Evolutionary conservation across 2,113 vertebrate genomes (phyloP), one percentile per base, ranked within the genome.

Genomic region (Rissa tridactyla): DNA sequence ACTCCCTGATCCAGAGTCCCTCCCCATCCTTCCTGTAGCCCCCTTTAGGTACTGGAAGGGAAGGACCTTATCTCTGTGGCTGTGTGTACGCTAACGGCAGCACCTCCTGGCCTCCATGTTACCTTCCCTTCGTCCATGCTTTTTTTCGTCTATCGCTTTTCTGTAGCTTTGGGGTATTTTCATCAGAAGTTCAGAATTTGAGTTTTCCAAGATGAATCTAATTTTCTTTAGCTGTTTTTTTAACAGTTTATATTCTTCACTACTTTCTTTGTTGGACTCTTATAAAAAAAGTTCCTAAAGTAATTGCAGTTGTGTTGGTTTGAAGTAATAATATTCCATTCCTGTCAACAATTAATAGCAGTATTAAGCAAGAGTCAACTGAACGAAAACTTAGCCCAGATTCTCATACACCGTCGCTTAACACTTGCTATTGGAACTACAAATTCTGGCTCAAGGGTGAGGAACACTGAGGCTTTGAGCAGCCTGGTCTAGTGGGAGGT

Each of bases 311-410:
- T 69, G 23, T 29, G 4, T 66, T 89, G 2, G 0, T 87, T 94
- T 86, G 78, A 77, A 90, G 22, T 69, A 69, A 34, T 25, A 61
- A 36, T 77, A 79, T 23, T 79, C 52, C n/a, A 8, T 81, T 87
- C 34, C 57, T 91, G 66, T 91, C 78, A 85, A 49, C 52, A 75
- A 60, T 52, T 93, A 76, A 90, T 91, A 44, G 81, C 51, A 57
- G 29, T 38, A 65, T 62, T 90, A 83, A 93, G 58, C 69, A 85
- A 70, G 73, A 90, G 52, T 49, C 58, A 84, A 52, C 19, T 57
- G 30, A 76, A 65, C 1, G 2, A 80, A 73, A 88, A 23, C 32
- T 54, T 68, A 42, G 20, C 54, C 32, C 64, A 78, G n/a, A 51
- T 81, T 83, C 58, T 90, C 58, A 38, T 58, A 22, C 25, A 29